Conservation (phyloP, 2,888 invertebrate species). For the Lucinisca nassula region DNA sequence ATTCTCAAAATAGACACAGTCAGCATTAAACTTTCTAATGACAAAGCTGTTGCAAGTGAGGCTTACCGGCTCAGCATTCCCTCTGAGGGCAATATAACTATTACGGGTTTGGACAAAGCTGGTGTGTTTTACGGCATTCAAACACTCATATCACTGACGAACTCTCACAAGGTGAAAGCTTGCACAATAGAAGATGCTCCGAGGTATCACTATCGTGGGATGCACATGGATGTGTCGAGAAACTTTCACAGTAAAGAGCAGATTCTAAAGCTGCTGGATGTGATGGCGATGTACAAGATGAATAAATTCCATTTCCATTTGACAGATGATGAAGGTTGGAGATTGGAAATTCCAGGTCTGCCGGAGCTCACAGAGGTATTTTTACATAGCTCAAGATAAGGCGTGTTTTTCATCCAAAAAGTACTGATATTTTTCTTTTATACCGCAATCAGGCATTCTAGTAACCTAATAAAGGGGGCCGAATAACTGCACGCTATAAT, state of each 20-base stretch:
- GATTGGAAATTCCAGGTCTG: slow-evolving; percentile 84
- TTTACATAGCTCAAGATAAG: too few species aligned
- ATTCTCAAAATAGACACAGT: background rate
- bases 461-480: too few species aligned
- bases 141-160: slow-evolving; percentile 54
- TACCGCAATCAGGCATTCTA: too few species aligned
- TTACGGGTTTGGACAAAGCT: slow-evolving; percentile 62
- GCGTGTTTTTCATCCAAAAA: too few species aligned
- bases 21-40: background rate
- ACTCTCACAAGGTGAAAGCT: slow-evolving; percentile 48
- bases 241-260: slow-evolving; percentile 81
- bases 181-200: slow-evolving; percentile 69
- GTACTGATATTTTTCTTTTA: too few species aligned
- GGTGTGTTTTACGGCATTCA: slow-evolving; percentile 79
- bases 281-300: slow-evolving; percentile 86
- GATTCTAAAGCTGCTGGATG: slow-evolving; percentile 79
- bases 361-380: slow-evolving; percentile 82
- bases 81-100: slow-evolving; percentile 3
- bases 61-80: background rate
- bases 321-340: slow-evolving; percentile 86
- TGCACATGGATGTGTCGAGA: slow-evolving; percentile 84
- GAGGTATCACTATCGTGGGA: slow-evolving; percentile 78
- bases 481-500: too few species aligned
- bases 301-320: slow-evolving; percentile 86
- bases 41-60: background rate